Conservation (phyloP, 2,888 invertebrate genomes). For the Tachina fera region DNA sequence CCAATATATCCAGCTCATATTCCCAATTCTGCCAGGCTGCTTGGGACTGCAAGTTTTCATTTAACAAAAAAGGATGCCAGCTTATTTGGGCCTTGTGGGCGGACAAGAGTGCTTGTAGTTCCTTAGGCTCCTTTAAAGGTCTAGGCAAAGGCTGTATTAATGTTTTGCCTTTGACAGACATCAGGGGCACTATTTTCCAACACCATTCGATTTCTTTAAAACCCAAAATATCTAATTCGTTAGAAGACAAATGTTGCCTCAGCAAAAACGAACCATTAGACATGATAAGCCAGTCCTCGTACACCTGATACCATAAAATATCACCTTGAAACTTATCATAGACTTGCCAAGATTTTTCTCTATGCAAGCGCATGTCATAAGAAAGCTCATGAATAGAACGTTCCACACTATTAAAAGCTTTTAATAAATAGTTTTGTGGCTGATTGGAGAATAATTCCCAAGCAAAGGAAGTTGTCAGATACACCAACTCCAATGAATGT, state of each 20-base stretch:
- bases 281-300: slow-evolving; percentile 69
- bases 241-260: slow-evolving; percentile 62
- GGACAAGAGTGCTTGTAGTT: slow-evolving; percentile 92
- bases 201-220: slow-evolving; percentile 72
- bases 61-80: slow-evolving; percentile 91
- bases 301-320: slow-evolving; percentile 73
- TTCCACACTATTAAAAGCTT: slow-evolving; percentile 70
- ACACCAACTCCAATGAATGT: slow-evolving; percentile 35
- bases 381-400: slow-evolving; percentile 75
- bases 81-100: slow-evolving; percentile 89
- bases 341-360: not conserved
- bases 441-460: slow-evolving; percentile 73
- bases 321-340: slow-evolving; percentile 54
- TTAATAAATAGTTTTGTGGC: slow-evolving; percentile 75
- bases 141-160: slow-evolving; percentile 88
- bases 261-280: slow-evolving; percentile 73
- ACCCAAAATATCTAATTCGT: slow-evolving; percentile 63
- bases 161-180: slow-evolving; percentile 80
- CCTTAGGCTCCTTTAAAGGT: slow-evolving; percentile 90
- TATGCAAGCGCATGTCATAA: slow-evolving; percentile 74
- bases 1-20: slow-evolving; percentile 81
- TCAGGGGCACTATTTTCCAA: slow-evolving; percentile 69
- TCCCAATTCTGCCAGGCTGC: slow-evolving; percentile 85
- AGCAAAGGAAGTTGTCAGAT: slow-evolving; percentile 1
- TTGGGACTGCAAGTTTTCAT: slow-evolving; percentile 85